A percentile compares a stretch with the other conserved stretches of the same genome.
Evolutionary conservation across 2,797 vertebrate species (phyloP).

Genomic region (Girardinus metallicus): DNA sequence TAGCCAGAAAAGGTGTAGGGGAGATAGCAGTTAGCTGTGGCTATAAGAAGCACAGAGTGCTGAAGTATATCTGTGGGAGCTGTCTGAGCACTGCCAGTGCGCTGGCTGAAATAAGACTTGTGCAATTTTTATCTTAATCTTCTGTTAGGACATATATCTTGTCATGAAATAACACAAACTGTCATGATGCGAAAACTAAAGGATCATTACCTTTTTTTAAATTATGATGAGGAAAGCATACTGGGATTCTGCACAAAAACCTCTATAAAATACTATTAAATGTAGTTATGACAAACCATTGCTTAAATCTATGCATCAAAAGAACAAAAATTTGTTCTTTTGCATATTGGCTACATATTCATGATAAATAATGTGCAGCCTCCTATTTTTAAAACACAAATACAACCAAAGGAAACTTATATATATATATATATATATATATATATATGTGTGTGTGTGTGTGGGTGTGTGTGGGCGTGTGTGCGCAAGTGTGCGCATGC

Average conservation of each 20-base stretch:
- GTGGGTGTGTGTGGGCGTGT: too few relatives aligned
- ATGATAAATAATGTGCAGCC: background rate
- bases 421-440: too few relatives aligned
- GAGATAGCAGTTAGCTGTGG: background rate
- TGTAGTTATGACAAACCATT: background rate
- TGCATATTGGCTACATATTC: background rate
- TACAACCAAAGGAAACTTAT: background rate
- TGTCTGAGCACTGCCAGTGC: background rate
- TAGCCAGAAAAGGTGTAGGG: background rate
- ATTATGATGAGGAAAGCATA: background rate
- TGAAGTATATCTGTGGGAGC: background rate
- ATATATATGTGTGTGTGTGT: too few relatives aligned
- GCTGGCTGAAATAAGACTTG: conserved; percentile 1
- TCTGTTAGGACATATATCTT: background rate
- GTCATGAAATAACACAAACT: background rate
- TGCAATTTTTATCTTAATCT: background rate
- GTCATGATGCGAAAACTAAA: background rate
- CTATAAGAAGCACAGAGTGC: background rate
- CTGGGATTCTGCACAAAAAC: background rate
- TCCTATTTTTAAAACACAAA: background rate
- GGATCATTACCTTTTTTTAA: background rate
- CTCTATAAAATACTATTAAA: background rate
- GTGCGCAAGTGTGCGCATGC: too few relatives aligned
- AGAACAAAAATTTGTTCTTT: too few relatives aligned
- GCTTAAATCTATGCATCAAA: background rate